Evolutionary conservation across 2,797 vertebrate species (phyloP), one percentile per base, ranked within the genome.

Genomic region (Momotus momota): DNA sequence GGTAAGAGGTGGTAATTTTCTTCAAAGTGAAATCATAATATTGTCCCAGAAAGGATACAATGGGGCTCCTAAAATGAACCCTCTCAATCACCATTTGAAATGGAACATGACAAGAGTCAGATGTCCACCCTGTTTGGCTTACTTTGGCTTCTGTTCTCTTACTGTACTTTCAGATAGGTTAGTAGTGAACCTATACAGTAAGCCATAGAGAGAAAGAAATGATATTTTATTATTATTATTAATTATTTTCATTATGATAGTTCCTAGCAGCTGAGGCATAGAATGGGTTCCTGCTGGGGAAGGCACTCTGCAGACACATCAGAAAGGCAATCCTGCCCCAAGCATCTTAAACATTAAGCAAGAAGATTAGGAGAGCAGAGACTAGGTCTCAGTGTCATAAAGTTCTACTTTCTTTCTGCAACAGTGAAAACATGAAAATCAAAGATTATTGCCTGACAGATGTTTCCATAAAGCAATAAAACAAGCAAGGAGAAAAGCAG

Each of bases 401-500:
- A 94, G 57, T 51, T 86, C 87, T 94, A 26, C 74, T 49, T 91
- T 73, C 46, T 38, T 90, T 74, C 77, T 90, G 81, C 91, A 92
- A 25, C 1, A 14, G 23, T 79, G 66, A 94, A 91, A 97, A 74
- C 79, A 74, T 8, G 52, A 78, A 87, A 93, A 85, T 79, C 81
- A 90, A 91, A 90, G 85, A 55, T 93, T 84, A 74, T 80, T 93
- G 88, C 81, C 77, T 84, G 64, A 82, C 88, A 92, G 86, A 86
- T 82, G 77, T 80, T 93, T 92, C 81, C 65, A 82, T 64, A 83
- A 89, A 88, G 85, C 91, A 96, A 94, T 91, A 90, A 94, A 94
- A 75, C 6, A 12, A 90, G 66, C 60, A 90, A 70, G 17, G 40
- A 92, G 65, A 70, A 90, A 33, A 80, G 62, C 38, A 94, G 61